Evolutionary conservation across 2,113 vertebrate species (phyloP).

Genomic region (Danio rerio): DNA sequence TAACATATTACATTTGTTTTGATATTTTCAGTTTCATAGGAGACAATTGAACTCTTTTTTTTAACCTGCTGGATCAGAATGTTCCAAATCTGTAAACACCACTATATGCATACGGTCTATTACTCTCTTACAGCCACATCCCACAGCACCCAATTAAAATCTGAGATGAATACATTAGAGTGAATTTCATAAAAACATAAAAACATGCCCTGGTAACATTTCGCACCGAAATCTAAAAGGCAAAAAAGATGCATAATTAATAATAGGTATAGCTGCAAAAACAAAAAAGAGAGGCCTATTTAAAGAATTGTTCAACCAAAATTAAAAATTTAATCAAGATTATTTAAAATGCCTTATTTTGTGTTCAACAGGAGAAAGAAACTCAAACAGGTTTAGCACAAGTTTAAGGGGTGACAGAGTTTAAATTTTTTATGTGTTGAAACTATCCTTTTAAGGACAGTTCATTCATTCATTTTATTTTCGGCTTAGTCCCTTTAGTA

Average conservation of each 20-base stretch:
- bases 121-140: background rate
- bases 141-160: constrained; percentile 9
- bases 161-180: background rate
- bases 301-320: background rate
- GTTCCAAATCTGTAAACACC: background rate
- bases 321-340: no score
- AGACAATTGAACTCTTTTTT: background rate
- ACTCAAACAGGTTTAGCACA: no score
- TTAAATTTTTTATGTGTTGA: no score
- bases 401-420: no score
- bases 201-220: background rate
- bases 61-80: background rate
- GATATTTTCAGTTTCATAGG: background rate
- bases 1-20: background rate
- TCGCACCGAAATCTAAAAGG: background rate
- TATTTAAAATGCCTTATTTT: no score
- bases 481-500: no score
- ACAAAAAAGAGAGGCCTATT: background rate
- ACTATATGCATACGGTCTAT: background rate
- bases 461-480: no score
- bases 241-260: background rate
- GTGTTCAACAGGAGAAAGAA: no score
- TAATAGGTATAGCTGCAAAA: background rate
- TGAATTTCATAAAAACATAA: background rate
- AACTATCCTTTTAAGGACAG: no score